Evolutionary conservation across 2,888 invertebrate genomes (phyloP), one percentile per base, ranked within the genome.

Genomic region (Lycia hirtaria): DNA sequence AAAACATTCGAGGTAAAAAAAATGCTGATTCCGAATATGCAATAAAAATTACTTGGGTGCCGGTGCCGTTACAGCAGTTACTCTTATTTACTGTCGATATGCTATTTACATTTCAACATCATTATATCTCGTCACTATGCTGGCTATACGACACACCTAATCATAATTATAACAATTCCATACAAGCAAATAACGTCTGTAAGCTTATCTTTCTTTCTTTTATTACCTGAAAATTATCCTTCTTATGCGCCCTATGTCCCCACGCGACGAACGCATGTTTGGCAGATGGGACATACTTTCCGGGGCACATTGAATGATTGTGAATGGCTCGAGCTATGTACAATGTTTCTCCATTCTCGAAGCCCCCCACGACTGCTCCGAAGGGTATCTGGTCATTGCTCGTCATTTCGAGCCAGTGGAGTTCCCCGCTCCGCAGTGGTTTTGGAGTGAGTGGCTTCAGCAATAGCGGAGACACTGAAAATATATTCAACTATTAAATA

Each of bases 281-380:
- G 24, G 37, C 7, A 1, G 63, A 63, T 0, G 65, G 57, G n/a
- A 63, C 57, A 26, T 60, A 65, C 30, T 65, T 65, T n/a, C 65
- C 65, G 3, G 63, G 65, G 6, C 52, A 47, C 24, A 62, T 3
- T 0, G 59, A 60, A 2, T 28, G 12, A 10, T 37, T 35, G 35
- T 63, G 65, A 35, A 15, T 44, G 2, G 61, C 65, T 9, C 63
- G 35, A 6, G 58, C 60, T 15, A 65, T 17, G n/a, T 60, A 65
- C 22, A 60, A 7, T 5, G 40, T 12, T 37, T 65, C 64, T 5
- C 60, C 60, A 7, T 57, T 49, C 7, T 58, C 57, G 55, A 62
- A 62, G n/a, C 62, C 62, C 28, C 49, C 62, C 12, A 62, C 49
- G 12, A 58, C n/a, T 0, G 62, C 57, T 12, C 52, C 58, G 4